Conservation (phyloP, 2,113 vertebrate genomes). For the Semicossyphus pulcher region DNA sequence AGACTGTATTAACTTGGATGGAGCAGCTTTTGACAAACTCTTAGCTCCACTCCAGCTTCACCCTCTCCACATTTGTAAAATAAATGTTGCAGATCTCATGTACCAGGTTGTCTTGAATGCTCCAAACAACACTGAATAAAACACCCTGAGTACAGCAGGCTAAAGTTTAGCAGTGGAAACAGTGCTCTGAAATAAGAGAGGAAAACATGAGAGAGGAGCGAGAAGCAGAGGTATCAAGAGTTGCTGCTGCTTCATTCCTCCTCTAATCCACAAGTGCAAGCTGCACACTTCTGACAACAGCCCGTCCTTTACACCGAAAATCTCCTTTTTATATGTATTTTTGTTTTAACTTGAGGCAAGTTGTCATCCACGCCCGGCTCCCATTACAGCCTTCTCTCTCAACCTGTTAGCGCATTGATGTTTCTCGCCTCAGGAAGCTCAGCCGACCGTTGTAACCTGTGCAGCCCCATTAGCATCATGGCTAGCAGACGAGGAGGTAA, state of each 20-base stretch:
- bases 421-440: conserved; percentile 12
- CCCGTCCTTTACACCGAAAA: background rate
- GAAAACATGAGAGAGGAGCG: no score
- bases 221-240: no score
- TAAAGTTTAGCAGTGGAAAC: no score
- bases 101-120: no score
- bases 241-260: background rate
- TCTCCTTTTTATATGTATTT: background rate
- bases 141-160: no score
- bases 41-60: no score
- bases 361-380: background rate
- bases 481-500: background rate
- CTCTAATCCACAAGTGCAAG: background rate
- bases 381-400: conserved; percentile 20
- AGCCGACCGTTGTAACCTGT: conserved; percentile 32
- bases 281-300: background rate
- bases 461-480: conserved; percentile 26
- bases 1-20: no score
- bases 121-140: no score
- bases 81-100: no score
- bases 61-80: no score
- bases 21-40: no score
- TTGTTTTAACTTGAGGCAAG: background rate
- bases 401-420: conserved; percentile 40
- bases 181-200: no score